Conservation (phyloP, 2,888 invertebrate species). For the Heliconius aoede region DNA sequence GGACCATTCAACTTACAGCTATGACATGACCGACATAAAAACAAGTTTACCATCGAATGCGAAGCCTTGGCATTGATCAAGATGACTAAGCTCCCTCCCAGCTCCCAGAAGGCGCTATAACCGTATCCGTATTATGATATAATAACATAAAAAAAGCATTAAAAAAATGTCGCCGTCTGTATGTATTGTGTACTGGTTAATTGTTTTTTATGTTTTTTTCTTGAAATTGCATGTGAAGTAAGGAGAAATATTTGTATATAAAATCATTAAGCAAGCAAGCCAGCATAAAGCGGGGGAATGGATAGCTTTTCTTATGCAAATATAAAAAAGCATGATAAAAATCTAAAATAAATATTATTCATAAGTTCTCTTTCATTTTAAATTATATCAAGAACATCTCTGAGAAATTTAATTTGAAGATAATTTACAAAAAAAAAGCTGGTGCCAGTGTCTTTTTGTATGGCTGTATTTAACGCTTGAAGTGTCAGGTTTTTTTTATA, state of each 20-base stretch:
- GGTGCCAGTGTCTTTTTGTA: slow-evolving; percentile 5
- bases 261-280: too few species aligned
- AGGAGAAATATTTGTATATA: background rate
- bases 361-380: background rate
- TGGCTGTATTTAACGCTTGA: slow-evolving; percentile 18
- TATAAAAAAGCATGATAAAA: too few species aligned
- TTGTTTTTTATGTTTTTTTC: background rate
- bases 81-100: slow-evolving; percentile 37
- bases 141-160: background rate
- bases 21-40: slow-evolving; percentile 64
- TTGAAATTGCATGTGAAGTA: background rate
- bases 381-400: background rate
- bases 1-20: slow-evolving; percentile 38
- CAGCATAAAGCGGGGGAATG: too few species aligned
- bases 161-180: background rate
- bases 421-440: background rate
- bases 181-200: background rate
- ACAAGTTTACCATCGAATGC: slow-evolving; percentile 69
- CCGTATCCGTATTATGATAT: background rate
- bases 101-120: slow-evolving; percentile 14
- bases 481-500: slow-evolving; percentile 5
- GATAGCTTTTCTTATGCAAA: too few species aligned
- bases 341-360: too few species aligned
- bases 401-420: background rate
- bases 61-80: slow-evolving; percentile 78